Percentiles rank a stretch among this genome's conserved stretches.
These are phyloP conservation scores for Desoria tigrina DNA, from an alignment of 2,888 invertebrate species.

Conservation along the genomic window DNA sequence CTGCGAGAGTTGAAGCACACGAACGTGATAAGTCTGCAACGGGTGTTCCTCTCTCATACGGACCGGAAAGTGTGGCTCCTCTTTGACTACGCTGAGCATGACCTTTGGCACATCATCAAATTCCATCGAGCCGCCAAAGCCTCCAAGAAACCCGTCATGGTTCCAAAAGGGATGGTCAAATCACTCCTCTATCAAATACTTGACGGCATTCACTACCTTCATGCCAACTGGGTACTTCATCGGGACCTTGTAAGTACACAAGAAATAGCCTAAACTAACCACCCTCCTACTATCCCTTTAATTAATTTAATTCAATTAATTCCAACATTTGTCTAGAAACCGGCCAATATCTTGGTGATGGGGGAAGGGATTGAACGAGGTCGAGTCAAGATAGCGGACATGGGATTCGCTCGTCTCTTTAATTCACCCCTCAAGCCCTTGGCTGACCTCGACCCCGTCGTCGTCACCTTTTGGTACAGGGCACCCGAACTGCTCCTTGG, in stretches of 20 bases:
- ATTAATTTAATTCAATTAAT: no score
- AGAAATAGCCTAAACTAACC: no score
- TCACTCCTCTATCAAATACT: conserved; percentile 95
- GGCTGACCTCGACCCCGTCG: conserved; percentile 97
- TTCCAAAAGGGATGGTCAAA: conserved; percentile 96
- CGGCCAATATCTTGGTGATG: conserved; percentile 98
- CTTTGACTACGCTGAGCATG: conserved; percentile 99
- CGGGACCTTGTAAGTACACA: conserved; percentile 80
- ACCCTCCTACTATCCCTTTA: no score
- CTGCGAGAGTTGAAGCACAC: conserved; percentile 93
- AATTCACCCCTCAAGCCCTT: conserved; percentile 96
- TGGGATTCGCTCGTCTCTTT: conserved; percentile 98
- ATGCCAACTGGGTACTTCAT: conserved; percentile 98
- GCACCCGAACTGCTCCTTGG: conserved; percentile 93
- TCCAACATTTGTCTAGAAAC: no score
- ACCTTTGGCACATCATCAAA: conserved; percentile 99
- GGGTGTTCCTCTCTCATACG: conserved; percentile 93
- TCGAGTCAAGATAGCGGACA: conserved; percentile 96
- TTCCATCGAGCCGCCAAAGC: conserved; percentile 97
- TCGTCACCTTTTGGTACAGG: conserved; percentile 99
- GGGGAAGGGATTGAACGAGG: conserved; percentile 97
- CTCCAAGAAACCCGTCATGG: conserved; percentile 92
- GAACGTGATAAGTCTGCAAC: conserved; percentile 93
- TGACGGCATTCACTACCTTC: conserved; percentile 97
- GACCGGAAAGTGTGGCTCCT: conserved; percentile 96